Base-by-base conservation (phyloP, 2,113 vertebrate genomes). In the Phyllostomus discolor region DNA sequence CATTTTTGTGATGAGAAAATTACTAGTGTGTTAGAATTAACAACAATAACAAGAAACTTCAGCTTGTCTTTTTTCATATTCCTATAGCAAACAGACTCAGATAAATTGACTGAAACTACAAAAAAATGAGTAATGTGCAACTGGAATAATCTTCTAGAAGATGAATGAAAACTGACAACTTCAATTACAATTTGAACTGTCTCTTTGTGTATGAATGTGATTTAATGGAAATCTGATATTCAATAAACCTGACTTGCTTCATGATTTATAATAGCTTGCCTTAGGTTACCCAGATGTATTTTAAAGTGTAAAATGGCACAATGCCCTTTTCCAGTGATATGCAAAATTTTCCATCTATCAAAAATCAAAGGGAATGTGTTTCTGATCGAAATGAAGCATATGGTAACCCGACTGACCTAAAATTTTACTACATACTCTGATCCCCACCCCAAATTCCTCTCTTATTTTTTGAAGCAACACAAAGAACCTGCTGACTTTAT, bases 101-200 rank as follows among this genome's bases (percentile, higher is more conserved):
- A 97, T 97, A 98, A 98, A 97, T 72, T 98, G 96, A 95, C 69
- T 97, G 16, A 80, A 97, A 98, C 22, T 69, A 75, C 82, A 98
- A 97, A 91, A 97, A 79, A 57, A 94, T 97, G 97, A 98, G 41
- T 93, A 88, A 96, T 90, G 26, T 91, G 88, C 8, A 90, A 84
- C 96, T 62, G n/a, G 96, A 97, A 95, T 95, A 97, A 97, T 97
- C 20, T 35, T 92, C 7, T 94, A 35, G 84, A 96, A 95, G 95
- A 97, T 92, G 93, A 98, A 96, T 97, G 95, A 98, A 98, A 76
- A 62, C 90, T 97, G 79, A 92, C 52, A 31, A 90, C 93, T 96
- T 97, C 94, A 97, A 97, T 97, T 98, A 92, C 84, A 96, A 93
- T 91, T 78, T 97, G 94, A 98, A 95, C 62, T 96, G 94, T 96